Conservation (phyloP, 2,888 invertebrate genomes). For the Tipula helvola region DNA sequence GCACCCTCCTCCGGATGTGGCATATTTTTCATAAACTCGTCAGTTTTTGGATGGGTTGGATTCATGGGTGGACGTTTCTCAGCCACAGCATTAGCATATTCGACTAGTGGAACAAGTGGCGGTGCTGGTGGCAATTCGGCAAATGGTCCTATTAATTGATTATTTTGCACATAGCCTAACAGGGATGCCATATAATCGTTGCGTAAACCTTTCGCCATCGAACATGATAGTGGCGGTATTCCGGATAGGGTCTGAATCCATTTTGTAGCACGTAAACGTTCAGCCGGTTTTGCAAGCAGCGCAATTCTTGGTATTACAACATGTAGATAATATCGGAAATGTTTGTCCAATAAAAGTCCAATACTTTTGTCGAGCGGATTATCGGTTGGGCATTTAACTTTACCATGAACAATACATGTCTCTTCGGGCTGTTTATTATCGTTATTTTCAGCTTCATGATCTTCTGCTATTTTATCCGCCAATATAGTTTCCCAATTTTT, state of each 20-base stretch:
- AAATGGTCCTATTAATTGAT: background rate
- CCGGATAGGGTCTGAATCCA: background rate
- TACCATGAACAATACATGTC: background rate
- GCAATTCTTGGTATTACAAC: background rate
- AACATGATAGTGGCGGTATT: background rate
- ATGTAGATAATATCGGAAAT: background rate
- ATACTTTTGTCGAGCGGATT: background rate
- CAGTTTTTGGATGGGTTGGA: background rate
- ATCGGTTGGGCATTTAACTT: background rate
- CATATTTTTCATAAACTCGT: conserved; percentile 7
- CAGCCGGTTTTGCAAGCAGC: background rate
- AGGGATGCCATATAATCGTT: background rate
- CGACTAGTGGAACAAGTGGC: background rate
- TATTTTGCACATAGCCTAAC: background rate
- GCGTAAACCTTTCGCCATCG: background rate
- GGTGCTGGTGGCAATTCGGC: background rate
- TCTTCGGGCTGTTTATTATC: background rate
- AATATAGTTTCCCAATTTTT: background rate
- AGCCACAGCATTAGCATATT: background rate
- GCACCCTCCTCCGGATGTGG: background rate
- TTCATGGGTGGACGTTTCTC: background rate
- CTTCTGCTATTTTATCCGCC: background rate
- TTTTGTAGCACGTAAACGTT: background rate
- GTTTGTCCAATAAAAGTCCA: background rate
- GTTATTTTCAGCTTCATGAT: background rate